These are phyloP conservation scores for Karalla daura DNA, from an alignment of 2,797 vertebrate species.

Conservation along the genomic window DNA sequence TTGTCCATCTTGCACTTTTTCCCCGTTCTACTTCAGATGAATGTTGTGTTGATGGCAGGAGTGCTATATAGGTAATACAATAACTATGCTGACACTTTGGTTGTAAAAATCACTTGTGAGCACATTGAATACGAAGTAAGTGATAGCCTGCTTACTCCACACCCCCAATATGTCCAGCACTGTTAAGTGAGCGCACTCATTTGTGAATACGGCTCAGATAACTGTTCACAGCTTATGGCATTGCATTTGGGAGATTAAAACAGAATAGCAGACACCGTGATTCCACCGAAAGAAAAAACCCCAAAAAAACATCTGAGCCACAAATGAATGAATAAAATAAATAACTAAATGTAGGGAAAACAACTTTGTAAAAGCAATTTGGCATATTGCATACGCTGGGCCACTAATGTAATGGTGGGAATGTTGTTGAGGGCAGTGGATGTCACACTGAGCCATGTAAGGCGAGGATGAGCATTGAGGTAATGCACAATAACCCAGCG, in stretches of 20 bases:
- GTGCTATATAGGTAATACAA: not conserved
- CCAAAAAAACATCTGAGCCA: conserved; percentile 52
- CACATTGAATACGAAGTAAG: too few species aligned
- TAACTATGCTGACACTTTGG: not conserved
- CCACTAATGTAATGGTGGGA: conserved; percentile 77
- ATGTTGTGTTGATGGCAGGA: not conserved
- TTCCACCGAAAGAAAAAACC: too few species aligned
- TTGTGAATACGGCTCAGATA: conserved; percentile 75
- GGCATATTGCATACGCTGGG: conserved; percentile 77
- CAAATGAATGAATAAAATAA: conserved; percentile 74
- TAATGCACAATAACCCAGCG: conserved; percentile 80
- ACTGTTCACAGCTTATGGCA: conserved; percentile 73
- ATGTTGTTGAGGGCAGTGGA: conserved; percentile 70
- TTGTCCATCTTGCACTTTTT: not conserved
- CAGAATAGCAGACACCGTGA: conserved; percentile 65
- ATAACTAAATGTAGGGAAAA: conserved; percentile 47
- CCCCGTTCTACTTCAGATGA: not conserved
- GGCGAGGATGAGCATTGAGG: conserved; percentile 75
- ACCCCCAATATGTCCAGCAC: conserved; percentile 67
- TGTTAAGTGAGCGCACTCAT: conserved; percentile 35
- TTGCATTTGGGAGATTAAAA: conserved; percentile 77
- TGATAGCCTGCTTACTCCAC: conserved; percentile 55
- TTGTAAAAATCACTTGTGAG: not conserved
- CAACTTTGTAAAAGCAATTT: conserved; percentile 78
- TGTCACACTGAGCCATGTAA: conserved; percentile 75